phyloP scores from a whole-genome alignment of 2,888 invertebrate species.

The Lumbricus terrestris region DNA sequence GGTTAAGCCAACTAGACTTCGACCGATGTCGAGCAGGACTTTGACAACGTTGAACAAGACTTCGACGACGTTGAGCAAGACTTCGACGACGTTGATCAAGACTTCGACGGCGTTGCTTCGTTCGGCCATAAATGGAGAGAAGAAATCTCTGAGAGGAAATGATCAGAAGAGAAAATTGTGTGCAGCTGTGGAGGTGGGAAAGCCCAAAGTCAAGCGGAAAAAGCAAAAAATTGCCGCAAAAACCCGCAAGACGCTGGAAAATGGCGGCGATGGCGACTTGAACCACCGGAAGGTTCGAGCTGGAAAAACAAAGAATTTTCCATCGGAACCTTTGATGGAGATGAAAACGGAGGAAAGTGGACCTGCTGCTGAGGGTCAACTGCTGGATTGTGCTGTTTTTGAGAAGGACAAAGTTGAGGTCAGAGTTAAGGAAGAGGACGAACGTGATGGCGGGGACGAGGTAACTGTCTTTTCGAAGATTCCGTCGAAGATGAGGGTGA shows the following conservation, averaged over 20 bases:
- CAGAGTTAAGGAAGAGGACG: neutral
- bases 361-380: neutral
- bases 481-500: neutral
- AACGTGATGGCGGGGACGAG: neutral
- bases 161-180: no score
- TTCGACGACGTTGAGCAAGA: neutral
- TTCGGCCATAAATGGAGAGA: neutral
- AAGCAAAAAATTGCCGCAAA: no score
- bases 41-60: neutral
- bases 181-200: neutral
- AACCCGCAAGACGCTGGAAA: neutral
- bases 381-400: neutral
- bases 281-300: neutral
- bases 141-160: neutral
- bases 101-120: neutral
- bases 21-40: neutral
- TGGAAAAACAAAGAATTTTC: neutral
- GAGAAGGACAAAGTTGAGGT: neutral
- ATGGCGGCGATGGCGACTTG: neutral
- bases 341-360: neutral
- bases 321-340: neutral
- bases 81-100: neutral
- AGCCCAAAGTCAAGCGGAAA: conserved; percentile 3
- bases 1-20: neutral
- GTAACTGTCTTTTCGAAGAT: neutral